A percentile compares a stretch with the other conserved stretches of the same genome.
Evolutionary conservation across 2,888 invertebrate species (phyloP).

Genomic region (Meloe dianella): DNA sequence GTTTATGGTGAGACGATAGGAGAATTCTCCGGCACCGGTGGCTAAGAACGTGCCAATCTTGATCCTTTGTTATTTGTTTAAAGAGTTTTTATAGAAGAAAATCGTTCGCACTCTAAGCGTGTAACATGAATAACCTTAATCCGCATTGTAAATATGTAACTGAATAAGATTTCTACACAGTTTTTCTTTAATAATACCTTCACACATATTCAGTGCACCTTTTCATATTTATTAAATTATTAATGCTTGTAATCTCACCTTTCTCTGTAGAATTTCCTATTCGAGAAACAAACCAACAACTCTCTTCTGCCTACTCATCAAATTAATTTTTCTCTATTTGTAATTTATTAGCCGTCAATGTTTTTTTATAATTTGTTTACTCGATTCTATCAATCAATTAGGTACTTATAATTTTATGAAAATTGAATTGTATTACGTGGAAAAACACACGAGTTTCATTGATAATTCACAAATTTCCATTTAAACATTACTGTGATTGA

Average conservation of each 20-base stretch:
- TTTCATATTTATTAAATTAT: background rate
- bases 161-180: background rate
- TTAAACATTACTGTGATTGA: background rate
- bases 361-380: background rate
- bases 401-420: background rate
- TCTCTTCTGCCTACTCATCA: background rate
- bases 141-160: background rate
- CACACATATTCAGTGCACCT: background rate
- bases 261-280: background rate
- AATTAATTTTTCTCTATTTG: background rate
- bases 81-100: background rate
- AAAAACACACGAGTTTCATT: background rate
- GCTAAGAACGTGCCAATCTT: conserved; percentile 3
- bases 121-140: background rate
- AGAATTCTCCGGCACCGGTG: background rate
- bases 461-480: background rate
- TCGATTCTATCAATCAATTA: background rate
- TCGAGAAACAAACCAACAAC: background rate
- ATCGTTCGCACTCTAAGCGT: background rate
- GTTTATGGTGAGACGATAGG: background rate
- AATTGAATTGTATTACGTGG: background rate
- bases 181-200: background rate
- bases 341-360: conserved; percentile 1
- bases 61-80: background rate
- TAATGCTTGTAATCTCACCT: background rate